Evolutionary conservation across 2,888 invertebrate genomes (phyloP).

Genomic region (Hymenopus coronatus): DNA sequence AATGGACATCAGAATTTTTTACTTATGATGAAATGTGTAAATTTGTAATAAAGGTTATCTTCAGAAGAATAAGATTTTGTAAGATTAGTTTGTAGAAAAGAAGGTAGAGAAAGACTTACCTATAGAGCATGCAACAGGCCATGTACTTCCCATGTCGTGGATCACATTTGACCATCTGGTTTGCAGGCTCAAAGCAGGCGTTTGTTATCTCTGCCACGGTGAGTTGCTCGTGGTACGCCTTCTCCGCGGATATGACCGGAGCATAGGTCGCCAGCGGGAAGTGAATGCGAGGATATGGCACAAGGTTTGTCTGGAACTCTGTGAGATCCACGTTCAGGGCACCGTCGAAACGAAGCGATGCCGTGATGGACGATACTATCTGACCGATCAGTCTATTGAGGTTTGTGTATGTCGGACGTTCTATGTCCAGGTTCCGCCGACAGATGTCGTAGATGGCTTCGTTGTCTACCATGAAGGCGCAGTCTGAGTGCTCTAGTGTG

Average conservation of each 20-base stretch:
- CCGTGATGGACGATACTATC: constrained; percentile 57
- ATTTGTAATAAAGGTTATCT: too few species aligned
- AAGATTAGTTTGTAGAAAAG: too few species aligned
- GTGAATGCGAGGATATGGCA: constrained; percentile 64
- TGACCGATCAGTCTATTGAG: constrained; percentile 61
- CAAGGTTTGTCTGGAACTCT: constrained; percentile 60
- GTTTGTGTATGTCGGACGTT: constrained; percentile 60
- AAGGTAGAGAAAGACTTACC: constrained; percentile 23
- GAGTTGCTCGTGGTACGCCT: constrained; percentile 91
- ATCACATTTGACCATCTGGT: constrained; percentile 95
- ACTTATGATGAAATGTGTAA: too few species aligned
- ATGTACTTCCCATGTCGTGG: constrained; percentile 91
- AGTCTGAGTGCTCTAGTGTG: constrained; percentile 61
- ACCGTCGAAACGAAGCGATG: constrained; percentile 59
- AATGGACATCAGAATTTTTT: too few species aligned
- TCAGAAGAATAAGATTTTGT: too few species aligned
- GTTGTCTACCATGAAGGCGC: constrained; percentile 59
- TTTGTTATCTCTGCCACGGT: constrained; percentile 92
- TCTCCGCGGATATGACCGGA: constrained; percentile 72
- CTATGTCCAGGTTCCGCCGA: constrained; percentile 56
- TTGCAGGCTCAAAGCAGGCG: constrained; percentile 93
- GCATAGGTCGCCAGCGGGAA: constrained; percentile 57
- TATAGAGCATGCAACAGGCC: constrained; percentile 88
- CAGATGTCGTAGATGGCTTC: constrained; percentile 58
- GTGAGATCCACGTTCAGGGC: constrained; percentile 61